These are phyloP conservation scores for Desmophyllum pertusum DNA, from an alignment of 92 coral and sea anemone species.

Conservation along the genomic window DNA sequence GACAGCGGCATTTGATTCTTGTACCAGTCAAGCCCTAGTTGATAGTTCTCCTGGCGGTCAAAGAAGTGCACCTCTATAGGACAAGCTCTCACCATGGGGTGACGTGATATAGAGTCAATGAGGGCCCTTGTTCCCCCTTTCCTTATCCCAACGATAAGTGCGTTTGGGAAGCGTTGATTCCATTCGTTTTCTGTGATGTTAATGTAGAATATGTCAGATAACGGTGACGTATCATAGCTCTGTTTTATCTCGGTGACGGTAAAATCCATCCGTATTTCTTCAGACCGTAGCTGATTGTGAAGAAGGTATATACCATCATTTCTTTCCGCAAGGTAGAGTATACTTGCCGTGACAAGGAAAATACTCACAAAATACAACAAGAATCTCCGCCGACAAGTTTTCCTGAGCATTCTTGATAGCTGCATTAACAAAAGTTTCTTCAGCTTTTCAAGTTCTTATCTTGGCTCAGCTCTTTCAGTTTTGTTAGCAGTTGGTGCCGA, in stretches of 20 bases:
- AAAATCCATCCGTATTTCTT: not conserved
- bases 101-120: constrained; percentile 81
- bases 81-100: constrained; percentile 86
- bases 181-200: constrained; percentile 26
- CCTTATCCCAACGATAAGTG: constrained; percentile 85
- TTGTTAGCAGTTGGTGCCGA: not conserved
- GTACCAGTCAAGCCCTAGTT: constrained; percentile 86
- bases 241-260: not conserved
- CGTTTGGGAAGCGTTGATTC: constrained; percentile 82
- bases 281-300: not conserved
- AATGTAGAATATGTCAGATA: not conserved
- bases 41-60: constrained; percentile 75
- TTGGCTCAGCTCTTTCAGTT: not conserved
- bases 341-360: not conserved
- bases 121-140: constrained; percentile 97
- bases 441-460: not conserved
- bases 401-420: not conserved
- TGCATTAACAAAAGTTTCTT: not conserved
- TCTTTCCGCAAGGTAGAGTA: no score
- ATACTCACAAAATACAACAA: not conserved
- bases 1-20: constrained; percentile 79
- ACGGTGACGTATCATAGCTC: not conserved
- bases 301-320: no score
- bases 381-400: no score
- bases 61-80: constrained; percentile 86